phyloP scores from a whole-genome alignment of 1,140 invertebrate genomes.

The Drosophila nasuta region DNA sequence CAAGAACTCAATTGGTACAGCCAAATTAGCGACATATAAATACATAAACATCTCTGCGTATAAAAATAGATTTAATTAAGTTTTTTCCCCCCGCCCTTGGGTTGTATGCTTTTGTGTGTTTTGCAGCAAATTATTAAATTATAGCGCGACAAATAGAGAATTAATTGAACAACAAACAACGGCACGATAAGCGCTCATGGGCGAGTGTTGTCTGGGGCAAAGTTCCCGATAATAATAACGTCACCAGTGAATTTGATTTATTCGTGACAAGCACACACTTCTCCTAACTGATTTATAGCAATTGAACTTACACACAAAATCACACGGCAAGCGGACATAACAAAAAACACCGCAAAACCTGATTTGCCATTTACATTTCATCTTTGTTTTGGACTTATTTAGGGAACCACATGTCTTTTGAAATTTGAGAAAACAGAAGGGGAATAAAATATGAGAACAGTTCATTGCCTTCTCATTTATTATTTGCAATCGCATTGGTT shows the following conservation, averaged over 20 bases:
- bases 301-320: not conserved
- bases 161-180: constrained; percentile 26
- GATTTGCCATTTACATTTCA: constrained; percentile 32
- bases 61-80: constrained; percentile 12
- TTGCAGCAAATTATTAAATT: constrained; percentile 12
- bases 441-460: not conserved
- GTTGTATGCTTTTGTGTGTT: not conserved
- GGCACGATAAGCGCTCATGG: constrained; percentile 36
- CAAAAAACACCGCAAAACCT: not conserved
- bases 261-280: constrained; percentile 20
- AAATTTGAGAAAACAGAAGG: not conserved
- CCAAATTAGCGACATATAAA: not conserved
- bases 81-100: not conserved
- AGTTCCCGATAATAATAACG: constrained; percentile 40
- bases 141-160: constrained; percentile 20
- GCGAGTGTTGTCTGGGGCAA: constrained; percentile 31
- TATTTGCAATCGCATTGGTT: not conserved
- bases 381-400: constrained; percentile 6
- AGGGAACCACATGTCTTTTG: too few species aligned
- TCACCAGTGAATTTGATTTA: constrained; percentile 39
- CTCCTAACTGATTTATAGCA: constrained; percentile 21
- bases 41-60: not conserved
- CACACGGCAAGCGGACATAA: not conserved
- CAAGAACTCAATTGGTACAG: constrained; percentile 3
- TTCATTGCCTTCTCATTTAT: constrained; percentile 12